Conservation (phyloP, 2,888 invertebrate genomes). For the Nyleta sp. region DNA sequence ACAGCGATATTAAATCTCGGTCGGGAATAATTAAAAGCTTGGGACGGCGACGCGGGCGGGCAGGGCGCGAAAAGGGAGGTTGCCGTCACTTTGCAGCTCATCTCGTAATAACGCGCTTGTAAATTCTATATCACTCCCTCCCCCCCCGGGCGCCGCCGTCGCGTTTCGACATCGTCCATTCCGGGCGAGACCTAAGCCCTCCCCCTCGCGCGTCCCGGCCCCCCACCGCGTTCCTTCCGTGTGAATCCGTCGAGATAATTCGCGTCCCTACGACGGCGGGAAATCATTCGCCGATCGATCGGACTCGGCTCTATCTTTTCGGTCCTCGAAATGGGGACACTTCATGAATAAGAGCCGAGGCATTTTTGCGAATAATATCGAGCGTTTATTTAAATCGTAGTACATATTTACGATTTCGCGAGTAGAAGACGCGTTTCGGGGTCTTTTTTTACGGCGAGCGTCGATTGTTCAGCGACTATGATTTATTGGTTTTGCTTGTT, state of each 20-base stretch:
- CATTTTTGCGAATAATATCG: slow-evolving; percentile 35
- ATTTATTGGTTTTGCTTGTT: too few species aligned
- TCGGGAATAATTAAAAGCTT: slow-evolving; percentile 76
- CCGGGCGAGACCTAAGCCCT: slow-evolving; percentile 21
- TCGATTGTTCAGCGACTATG: too few species aligned
- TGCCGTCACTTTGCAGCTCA: slow-evolving; percentile 69
- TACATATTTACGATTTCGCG: slow-evolving; percentile 27
- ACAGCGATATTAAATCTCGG: slow-evolving; percentile 76
- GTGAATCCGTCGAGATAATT: slow-evolving; percentile 57
- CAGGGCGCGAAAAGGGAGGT: slow-evolving; percentile 51
- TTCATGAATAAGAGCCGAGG: slow-evolving; percentile 47
- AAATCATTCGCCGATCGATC: slow-evolving; percentile 55
- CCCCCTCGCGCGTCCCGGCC: slow-evolving; percentile 4
- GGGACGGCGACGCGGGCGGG: slow-evolving; percentile 53
- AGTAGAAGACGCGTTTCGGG: too few species aligned
- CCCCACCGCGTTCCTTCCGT: not conserved
- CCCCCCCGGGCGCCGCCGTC: slow-evolving; percentile 26
- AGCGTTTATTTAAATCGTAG: slow-evolving; percentile 28
- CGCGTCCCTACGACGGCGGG: slow-evolving; percentile 28
- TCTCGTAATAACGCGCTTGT: slow-evolving; percentile 71
- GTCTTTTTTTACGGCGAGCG: too few species aligned
- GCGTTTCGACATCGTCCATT: slow-evolving; percentile 62
- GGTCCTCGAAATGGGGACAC: slow-evolving; percentile 46
- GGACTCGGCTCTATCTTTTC: slow-evolving; percentile 33
- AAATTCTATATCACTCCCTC: slow-evolving; percentile 68